A percentile compares a stretch with the other conserved stretches of the same genome.
These are phyloP conservation scores for Sorex fumeus DNA, from an alignment of 2,113 vertebrate species.

Conservation along the genomic window DNA sequence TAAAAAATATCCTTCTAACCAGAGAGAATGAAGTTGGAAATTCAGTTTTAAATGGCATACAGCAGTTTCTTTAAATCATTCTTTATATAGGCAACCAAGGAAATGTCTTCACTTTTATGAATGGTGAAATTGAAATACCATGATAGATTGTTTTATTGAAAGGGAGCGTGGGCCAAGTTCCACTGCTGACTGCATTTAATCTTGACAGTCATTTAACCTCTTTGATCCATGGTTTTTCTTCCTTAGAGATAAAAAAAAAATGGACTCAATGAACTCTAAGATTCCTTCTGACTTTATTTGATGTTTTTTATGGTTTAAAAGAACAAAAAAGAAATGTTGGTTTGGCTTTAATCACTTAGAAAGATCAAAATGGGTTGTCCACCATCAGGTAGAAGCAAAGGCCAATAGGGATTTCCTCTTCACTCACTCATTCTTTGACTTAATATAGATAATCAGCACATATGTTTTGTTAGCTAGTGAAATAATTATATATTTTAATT, in stretches of 20 bases:
- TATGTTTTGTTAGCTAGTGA: constrained; percentile 38
- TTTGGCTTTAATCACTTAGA: constrained; percentile 57
- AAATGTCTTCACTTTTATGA: not conserved
- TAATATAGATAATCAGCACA: constrained; percentile 32
- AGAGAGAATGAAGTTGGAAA: not conserved
- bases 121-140: constrained; percentile 37
- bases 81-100: not conserved
- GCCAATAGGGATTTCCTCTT: not conserved
- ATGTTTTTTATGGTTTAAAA: not conserved
- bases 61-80: constrained; percentile 47
- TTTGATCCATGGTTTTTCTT: constrained; percentile 3
- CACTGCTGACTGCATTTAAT: constrained; percentile 46
- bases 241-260: constrained; percentile 17
- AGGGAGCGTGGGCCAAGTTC: not conserved
- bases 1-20: constrained; percentile 42
- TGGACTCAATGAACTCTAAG: constrained; percentile 2
- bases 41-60: constrained; percentile 42
- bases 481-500: not conserved
- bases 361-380: not conserved
- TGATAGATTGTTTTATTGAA: constrained; percentile 33
- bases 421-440: constrained; percentile 37
- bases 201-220: constrained; percentile 9
- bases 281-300: constrained; percentile 12
- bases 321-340: constrained; percentile 45
- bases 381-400: not conserved